Base-by-base conservation (phyloP, 1,140 invertebrate genomes). In the Macrobrachium nipponense region DNA sequence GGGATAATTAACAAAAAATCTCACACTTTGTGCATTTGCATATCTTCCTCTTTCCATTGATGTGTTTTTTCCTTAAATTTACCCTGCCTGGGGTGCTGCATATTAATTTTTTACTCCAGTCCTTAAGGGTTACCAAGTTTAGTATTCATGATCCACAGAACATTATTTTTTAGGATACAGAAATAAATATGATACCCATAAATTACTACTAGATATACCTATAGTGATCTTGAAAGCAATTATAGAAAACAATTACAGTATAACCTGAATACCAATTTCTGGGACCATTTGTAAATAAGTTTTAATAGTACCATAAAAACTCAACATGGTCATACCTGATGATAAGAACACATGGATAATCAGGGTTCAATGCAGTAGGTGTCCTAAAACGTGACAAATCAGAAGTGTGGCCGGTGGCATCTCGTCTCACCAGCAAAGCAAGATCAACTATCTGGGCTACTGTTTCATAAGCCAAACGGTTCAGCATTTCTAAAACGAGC, bases 401-500 rank as follows among this genome's bases (percentile, higher is more conserved):
- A 59, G 91, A 91, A 72, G 91, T 89, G 44, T 91, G 90, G 87
- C 92, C 92, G 80, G 90, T 91, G 87, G 91, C 91, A 89, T 94
- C 94, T 89, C 93, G 93, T 83, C 94, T 92, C 0, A 95, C 93
- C 77, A 94, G 88, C n/a, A 95, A 90, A 20, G 93, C 92, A 51
- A 94, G 90, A 90, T 95, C 94, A 80, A 95, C 91, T 82, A 95
- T 93, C 90, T 94, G 93, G 14, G 94, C 94, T 8, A 95, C 93
- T 11, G 93, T 94, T 91, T 95, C 94, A 90, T 94, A 94, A 0
- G 94, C 94, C 23, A 95, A 90, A 90, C 95, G 95, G 78, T 93
- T 92, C 66, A 95, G 90, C 70, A 94, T 91, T 77, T 92, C 92
- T 61, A 93, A 90, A 59, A 89, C 88, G n/a, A 84, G 80, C 88